These are phyloP conservation scores for Hipposideros armiger DNA, from an alignment of 2,113 vertebrate genomes.

Conservation along the genomic window DNA sequence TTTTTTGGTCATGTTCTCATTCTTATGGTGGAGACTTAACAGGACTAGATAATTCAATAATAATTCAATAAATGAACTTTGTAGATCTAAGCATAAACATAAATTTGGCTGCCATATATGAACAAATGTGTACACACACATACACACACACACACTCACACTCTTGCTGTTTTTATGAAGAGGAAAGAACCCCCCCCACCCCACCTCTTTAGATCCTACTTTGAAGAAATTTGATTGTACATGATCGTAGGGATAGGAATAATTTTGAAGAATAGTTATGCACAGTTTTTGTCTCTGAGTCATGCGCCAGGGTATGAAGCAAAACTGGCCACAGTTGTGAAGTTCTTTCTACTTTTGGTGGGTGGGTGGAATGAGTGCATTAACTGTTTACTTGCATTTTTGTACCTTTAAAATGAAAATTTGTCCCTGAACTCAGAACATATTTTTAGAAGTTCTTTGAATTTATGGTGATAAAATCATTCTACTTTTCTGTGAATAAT, in stretches of 20 bases:
- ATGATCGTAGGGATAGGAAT: background rate
- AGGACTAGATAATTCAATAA: slow-evolving; percentile 1
- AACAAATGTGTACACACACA: background rate
- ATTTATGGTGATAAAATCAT: slow-evolving; percentile 41
- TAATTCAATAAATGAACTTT: slow-evolving; percentile 19
- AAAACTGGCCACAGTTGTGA: background rate
- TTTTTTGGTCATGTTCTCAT: background rate
- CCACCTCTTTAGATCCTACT: background rate
- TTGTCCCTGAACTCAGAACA: background rate
- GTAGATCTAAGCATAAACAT: slow-evolving; percentile 12
- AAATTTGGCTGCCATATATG: background rate
- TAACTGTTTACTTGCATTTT: slow-evolving; percentile 36
- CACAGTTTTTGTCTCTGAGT: background rate
- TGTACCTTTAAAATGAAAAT: slow-evolving; percentile 43
- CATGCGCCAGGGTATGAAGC: background rate
- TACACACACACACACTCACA: no score
- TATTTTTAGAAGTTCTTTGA: slow-evolving; percentile 32
- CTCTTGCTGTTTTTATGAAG: background rate
- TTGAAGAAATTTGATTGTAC: slow-evolving; percentile 31
- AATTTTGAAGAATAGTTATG: slow-evolving; percentile 21
- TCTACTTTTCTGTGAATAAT: background rate
- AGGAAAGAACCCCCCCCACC: background rate
- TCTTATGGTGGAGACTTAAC: background rate
- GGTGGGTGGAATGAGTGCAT: background rate
- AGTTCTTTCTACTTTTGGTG: background rate